Evolutionary conservation across 2,888 invertebrate species (phyloP).

Genomic region (Drosophila subsilvestris): DNA sequence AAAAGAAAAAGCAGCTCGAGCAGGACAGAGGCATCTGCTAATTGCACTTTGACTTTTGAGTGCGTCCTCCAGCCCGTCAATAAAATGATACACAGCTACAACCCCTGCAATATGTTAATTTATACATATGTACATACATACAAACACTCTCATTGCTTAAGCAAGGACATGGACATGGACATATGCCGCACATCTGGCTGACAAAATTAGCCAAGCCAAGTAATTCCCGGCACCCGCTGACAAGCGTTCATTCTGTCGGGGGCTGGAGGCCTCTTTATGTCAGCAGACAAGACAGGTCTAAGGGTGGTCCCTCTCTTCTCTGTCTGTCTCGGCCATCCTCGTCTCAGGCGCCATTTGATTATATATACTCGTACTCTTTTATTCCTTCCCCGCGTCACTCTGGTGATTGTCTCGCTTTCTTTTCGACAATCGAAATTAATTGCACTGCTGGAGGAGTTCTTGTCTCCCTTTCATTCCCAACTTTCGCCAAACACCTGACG

Average conservation of each 20-base stretch:
- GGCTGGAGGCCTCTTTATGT: slow-evolving; percentile 44
- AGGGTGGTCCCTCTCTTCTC: slow-evolving; percentile 18
- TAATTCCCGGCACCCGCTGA: slow-evolving; percentile 62
- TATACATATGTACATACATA: neutral
- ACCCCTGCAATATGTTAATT: neutral
- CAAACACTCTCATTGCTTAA: slow-evolving; percentile 1
- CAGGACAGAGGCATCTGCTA: slow-evolving; percentile 47
- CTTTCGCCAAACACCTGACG: slow-evolving; percentile 44
- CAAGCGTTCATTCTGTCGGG: slow-evolving; percentile 27
- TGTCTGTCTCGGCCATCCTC: slow-evolving; percentile 6
- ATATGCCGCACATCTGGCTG: slow-evolving; percentile 41
- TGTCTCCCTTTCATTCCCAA: slow-evolving; percentile 39
- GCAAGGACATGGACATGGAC: slow-evolving; percentile 5
- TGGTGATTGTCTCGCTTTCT: slow-evolving; percentile 41
- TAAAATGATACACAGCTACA: slow-evolving; percentile 4
- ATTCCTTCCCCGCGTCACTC: slow-evolving; percentile 3
- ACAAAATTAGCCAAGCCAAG: slow-evolving; percentile 64
- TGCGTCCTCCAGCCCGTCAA: slow-evolving; percentile 29
- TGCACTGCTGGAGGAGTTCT: slow-evolving; percentile 38
- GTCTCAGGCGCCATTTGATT: slow-evolving; percentile 43
- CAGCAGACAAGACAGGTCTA: slow-evolving; percentile 41
- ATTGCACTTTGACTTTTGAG: slow-evolving; percentile 77
- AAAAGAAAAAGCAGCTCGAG: slow-evolving; percentile 17
- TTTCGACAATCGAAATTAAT: slow-evolving; percentile 65
- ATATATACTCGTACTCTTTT: slow-evolving; percentile 20